Evolutionary conservation across 2,888 invertebrate species (phyloP).

Genomic region (Amphipoea lucens): DNA sequence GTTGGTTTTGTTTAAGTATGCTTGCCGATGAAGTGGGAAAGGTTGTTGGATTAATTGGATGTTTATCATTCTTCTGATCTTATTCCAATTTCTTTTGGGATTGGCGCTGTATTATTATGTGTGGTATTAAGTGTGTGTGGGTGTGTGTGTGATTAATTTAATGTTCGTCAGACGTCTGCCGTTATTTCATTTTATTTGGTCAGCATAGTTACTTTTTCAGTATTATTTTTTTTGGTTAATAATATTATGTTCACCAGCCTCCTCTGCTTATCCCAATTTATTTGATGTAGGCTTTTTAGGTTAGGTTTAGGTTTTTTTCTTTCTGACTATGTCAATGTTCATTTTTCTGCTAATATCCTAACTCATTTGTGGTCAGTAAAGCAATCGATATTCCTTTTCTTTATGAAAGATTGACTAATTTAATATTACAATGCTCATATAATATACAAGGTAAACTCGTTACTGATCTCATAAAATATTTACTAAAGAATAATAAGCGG

Average conservation of each 20-base stretch:
- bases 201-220: too few species aligned
- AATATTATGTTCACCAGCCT: not conserved
- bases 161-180: not conserved
- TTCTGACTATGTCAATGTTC: not conserved
- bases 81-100: not conserved
- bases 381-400: constrained; percentile 1
- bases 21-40: constrained; percentile 8
- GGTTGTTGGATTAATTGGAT: constrained; percentile 12
- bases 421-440: not conserved
- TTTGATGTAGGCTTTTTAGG: not conserved
- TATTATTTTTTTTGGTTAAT: not conserved
- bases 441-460: constrained; percentile 3
- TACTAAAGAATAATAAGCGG: constrained; percentile 36
- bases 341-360: not conserved
- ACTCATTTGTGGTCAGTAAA: not conserved
- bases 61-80: constrained; percentile 15
- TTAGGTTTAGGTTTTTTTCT: not conserved
- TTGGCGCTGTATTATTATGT: not conserved
- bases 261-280: not conserved
- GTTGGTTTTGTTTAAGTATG: constrained; percentile 13
- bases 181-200: not conserved
- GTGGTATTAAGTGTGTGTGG: too few species aligned
- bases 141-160: not conserved
- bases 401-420: not conserved
- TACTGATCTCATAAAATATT: constrained; percentile 44